These are phyloP conservation scores for Phengaris arion DNA, from an alignment of 2,888 invertebrate genomes.

Conservation along the genomic window DNA sequence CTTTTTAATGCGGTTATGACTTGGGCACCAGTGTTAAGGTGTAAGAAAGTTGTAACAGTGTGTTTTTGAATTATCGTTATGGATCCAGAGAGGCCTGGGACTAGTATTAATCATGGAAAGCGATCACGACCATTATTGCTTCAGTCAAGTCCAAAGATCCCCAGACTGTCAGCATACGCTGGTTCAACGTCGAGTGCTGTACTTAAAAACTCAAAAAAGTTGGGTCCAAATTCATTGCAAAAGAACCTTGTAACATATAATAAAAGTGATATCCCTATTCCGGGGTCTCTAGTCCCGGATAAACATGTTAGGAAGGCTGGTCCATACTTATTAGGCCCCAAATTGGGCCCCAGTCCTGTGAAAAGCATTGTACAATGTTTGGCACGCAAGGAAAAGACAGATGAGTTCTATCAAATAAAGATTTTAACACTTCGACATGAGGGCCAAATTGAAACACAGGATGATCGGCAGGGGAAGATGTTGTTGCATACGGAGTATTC, in stretches of 20 bases:
- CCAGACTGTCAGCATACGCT: slow-evolving; percentile 60
- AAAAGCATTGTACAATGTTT: slow-evolving; percentile 88
- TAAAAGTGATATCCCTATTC: slow-evolving; percentile 64
- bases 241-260: slow-evolving; percentile 56
- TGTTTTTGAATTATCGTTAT: slow-evolving; percentile 46
- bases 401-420: slow-evolving; percentile 84
- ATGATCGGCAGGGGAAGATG: slow-evolving; percentile 89
- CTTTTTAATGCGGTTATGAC: slow-evolving; percentile 8
- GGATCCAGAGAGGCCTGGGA: slow-evolving; percentile 69
- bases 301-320: slow-evolving; percentile 82
- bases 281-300: slow-evolving; percentile 76
- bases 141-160: slow-evolving; percentile 66
- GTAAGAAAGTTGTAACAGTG: not conserved
- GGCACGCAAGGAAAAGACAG: slow-evolving; percentile 84
- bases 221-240: slow-evolving; percentile 50
- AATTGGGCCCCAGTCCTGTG: slow-evolving; percentile 86
- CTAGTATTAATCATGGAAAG: slow-evolving; percentile 66
- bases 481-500: slow-evolving; percentile 88
- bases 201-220: slow-evolving; percentile 59
- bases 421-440: slow-evolving; percentile 78
- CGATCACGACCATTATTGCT: slow-evolving; percentile 71
- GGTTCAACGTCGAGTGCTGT: slow-evolving; percentile 56
- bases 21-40: slow-evolving; percentile 19
- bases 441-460: slow-evolving; percentile 82
- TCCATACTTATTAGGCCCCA: slow-evolving; percentile 84